These are phyloP conservation scores for Eciton burchellii DNA, from an alignment of 1,140 invertebrate genomes.

Conservation along the genomic window DNA sequence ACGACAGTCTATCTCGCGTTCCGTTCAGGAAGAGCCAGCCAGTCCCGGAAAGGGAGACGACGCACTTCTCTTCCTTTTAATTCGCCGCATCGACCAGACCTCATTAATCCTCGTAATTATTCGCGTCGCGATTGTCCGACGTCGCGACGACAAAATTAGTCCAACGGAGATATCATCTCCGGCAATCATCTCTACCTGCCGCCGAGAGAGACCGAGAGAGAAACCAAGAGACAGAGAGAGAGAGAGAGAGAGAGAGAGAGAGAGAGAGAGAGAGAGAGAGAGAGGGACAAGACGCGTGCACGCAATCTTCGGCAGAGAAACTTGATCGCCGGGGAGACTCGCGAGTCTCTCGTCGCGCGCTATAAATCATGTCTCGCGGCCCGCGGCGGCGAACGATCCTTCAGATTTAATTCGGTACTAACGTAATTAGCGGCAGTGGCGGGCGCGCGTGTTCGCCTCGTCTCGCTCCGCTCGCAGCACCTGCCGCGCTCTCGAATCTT, in stretches of 20 bases:
- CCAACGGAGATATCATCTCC: conserved; percentile 37
- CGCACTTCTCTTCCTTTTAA: conserved; percentile 21
- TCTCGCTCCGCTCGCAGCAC: conserved; percentile 84
- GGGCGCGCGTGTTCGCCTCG: conserved; percentile 73
- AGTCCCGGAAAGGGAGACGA: background rate
- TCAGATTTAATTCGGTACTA: conserved; percentile 85
- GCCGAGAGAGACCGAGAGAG: background rate
- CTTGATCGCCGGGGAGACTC: conserved; percentile 3
- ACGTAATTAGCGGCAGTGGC: conserved; percentile 83
- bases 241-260: background rate
- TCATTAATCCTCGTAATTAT: conserved; percentile 47
- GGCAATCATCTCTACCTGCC: conserved; percentile 51
- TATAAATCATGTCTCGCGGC: conserved; percentile 77
- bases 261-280: background rate
- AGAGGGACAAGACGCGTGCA: background rate
- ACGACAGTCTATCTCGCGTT: conserved; percentile 9
- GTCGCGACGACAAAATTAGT: conserved; percentile 45
- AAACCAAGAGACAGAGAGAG: background rate
- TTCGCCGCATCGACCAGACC: conserved; percentile 17
- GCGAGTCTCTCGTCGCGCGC: conserved; percentile 58
- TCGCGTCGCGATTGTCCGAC: conserved; percentile 51
- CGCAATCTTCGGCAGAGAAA: conserved; percentile 26
- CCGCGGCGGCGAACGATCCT: conserved; percentile 76
- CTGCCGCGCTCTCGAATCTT: conserved; percentile 76
- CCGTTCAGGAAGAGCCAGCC: background rate